Evolutionary conservation across 2,113 vertebrate genomes (phyloP), one percentile per base, ranked within the genome.

Genomic region (Lanius collurio): DNA sequence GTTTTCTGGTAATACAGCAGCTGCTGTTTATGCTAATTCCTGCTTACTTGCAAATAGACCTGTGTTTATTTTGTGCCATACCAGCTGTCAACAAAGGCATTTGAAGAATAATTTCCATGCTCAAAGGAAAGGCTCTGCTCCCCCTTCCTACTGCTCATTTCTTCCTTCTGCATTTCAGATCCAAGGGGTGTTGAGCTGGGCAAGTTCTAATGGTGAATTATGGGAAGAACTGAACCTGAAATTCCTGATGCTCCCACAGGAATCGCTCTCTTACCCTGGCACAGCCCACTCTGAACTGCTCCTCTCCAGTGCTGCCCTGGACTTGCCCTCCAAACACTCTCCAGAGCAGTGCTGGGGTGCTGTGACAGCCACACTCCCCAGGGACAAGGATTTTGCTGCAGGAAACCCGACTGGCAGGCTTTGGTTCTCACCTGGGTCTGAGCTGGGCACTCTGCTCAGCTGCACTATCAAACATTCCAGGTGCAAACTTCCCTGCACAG

Each of bases 81-180:
- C 97, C 98, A 98, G 97, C 97, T 98, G 98, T 93, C 98, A 97
- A 95, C 96, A 97, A 95, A 98, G 97, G 91, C 94, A 95, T 97
- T 96, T 95, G 84, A 95, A 96, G 97, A 98, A 96, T 95, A 86
- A 95, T 95, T 92, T 94, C 97, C 93, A 85, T 76, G 89, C 91
- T 96, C 95, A 93, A 97, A 97, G 91, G 91, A 94, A 90, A 91
- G 80, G 33, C 87, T 91, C 57, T 75, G 70, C 87, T 96, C 87
- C 31, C 73, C 69, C 21, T 50, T 95, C 90, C 89, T 63, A 21
- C 67, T 90, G 75, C 26, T 89, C 80, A 15, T 69, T 80, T 57
- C 49, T 87, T 37, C 63, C 68, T 59, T 7, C 70, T 77, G n/a
- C 44, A 12, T 84, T 60, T 73, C 42, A 57, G 60, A 57, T 24